phyloP scores from a whole-genome alignment of 2,113 vertebrate genomes.

The Bubo scandiacus region DNA sequence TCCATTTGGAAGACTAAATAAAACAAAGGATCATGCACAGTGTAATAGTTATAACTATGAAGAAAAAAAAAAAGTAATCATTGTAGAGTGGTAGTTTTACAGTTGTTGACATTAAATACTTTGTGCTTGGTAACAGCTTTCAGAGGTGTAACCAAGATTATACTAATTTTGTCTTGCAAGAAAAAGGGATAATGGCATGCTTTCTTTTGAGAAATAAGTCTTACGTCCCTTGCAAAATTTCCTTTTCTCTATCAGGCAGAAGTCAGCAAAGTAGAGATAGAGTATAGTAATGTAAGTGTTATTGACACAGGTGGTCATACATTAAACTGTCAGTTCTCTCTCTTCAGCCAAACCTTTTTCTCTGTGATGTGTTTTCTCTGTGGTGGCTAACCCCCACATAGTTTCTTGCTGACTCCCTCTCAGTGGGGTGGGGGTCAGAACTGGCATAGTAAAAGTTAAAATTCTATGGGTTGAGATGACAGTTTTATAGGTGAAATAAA shows the following conservation, averaged over 20 bases:
- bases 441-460: neutral
- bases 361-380: neutral
- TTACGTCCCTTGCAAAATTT: neutral
- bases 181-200: neutral
- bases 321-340: neutral
- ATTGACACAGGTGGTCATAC: neutral
- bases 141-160: neutral
- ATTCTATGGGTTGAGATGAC: neutral
- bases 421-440: neutral
- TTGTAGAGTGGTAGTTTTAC: neutral
- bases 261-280: neutral
- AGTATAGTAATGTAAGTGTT: neutral
- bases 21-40: neutral
- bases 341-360: neutral
- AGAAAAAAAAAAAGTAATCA: neutral
- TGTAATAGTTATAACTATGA: neutral
- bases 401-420: neutral
- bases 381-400: neutral
- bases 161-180: neutral
- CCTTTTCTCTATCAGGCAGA: neutral
- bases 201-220: neutral
- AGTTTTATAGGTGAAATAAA: neutral
- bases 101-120: neutral
- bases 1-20: neutral
- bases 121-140: neutral